Evolutionary conservation across 2,797 vertebrate genomes (phyloP).

Genomic region (Melanotaenia nigrans): DNA sequence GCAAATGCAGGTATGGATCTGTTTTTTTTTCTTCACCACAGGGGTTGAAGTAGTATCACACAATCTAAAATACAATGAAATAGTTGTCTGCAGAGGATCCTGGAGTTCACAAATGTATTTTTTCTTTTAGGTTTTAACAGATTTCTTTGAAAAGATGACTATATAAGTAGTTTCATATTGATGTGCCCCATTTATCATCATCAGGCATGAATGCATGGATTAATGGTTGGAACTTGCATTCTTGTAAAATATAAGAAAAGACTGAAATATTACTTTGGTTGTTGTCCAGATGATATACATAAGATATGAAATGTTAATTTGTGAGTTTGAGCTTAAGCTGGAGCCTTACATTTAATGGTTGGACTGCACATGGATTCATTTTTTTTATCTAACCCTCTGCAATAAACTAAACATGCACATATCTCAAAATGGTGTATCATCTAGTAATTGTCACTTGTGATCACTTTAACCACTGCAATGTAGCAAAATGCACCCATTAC

Average conservation of each 20-base stretch:
- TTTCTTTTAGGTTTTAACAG: not conserved
- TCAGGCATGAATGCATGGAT: not conserved
- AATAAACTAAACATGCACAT: not conserved
- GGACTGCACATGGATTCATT: not conserved
- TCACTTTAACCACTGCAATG: not conserved
- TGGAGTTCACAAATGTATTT: not conserved
- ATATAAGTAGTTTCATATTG: not conserved
- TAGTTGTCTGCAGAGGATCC: not conserved
- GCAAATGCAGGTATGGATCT: slow-evolving; percentile 91
- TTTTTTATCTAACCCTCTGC: not conserved
- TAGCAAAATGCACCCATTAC: not conserved
- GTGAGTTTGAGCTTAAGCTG: not conserved
- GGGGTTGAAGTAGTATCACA: not conserved
- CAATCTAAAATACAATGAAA: not conserved
- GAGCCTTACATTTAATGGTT: not conserved
- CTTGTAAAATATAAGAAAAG: not conserved
- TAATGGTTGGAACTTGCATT: not conserved
- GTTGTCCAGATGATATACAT: not conserved
- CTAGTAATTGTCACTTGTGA: no score
- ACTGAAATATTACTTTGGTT: not conserved
- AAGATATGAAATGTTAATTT: no score
- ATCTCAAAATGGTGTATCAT: not conserved
- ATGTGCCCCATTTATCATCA: not conserved
- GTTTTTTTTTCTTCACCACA: no score
- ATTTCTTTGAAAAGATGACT: not conserved